These are phyloP conservation scores for Exephanes ischioxanthus DNA, from an alignment of 2,888 invertebrate genomes.

Conservation along the genomic window DNA sequence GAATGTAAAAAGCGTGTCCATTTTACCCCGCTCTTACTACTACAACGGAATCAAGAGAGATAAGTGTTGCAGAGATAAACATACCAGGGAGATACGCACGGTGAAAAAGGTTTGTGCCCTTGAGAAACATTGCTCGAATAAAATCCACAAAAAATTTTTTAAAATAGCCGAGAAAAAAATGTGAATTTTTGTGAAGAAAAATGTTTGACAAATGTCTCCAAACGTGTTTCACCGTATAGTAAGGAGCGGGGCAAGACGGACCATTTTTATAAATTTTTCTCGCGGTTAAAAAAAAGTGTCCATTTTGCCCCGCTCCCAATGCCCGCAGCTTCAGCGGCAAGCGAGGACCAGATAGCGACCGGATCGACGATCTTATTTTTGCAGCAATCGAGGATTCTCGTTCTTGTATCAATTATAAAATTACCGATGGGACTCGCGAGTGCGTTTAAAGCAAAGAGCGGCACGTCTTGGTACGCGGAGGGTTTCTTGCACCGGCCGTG, in stretches of 20 bases:
- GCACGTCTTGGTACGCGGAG: constrained; percentile 41
- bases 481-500: constrained; percentile 30
- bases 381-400: not conserved
- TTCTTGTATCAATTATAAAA: constrained; percentile 55
- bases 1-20: too few species aligned
- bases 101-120: not conserved
- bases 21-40: too few species aligned
- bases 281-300: too few species aligned
- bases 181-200: not conserved
- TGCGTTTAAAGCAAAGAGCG: constrained; percentile 43
- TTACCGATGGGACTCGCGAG: constrained; percentile 4
- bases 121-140: not conserved
- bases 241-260: too few species aligned
- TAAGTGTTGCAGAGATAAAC: too few species aligned
- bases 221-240: too few species aligned
- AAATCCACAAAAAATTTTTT: too few species aligned
- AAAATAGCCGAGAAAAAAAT: too few species aligned
- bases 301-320: too few species aligned
- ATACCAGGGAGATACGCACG: not conserved
- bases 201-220: too few species aligned
- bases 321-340: not conserved
- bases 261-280: too few species aligned
- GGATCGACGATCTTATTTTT: constrained; percentile 35
- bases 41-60: not conserved
- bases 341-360: constrained; percentile 12